Evolutionary conservation across 2,888 invertebrate species (phyloP), one percentile per base, ranked within the genome.

Genomic region (Hetaerina titia): DNA sequence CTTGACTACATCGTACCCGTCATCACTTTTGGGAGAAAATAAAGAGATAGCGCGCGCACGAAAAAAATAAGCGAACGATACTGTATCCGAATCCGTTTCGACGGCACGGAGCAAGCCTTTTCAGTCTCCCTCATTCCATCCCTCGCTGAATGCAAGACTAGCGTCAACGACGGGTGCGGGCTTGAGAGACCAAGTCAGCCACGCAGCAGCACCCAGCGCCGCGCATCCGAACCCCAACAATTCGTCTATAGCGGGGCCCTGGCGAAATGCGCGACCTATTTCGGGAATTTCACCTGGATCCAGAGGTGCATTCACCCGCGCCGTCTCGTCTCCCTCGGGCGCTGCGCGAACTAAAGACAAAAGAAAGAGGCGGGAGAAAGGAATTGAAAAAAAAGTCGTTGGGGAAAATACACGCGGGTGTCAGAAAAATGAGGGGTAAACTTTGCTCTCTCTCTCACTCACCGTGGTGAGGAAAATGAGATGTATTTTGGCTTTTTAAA

Each of bases 271-370:
- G 31, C 81, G 81, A 81, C 81, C 81, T 81, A 81, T 81, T 81
- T 81, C 81, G 81, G 25, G 81, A 81, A 81, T 81, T 81, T 81
- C 81, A 31, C 81, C 25, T 31, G 69, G 69, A 69, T 69, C n/a
- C 69, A 22, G 22, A 22, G 81, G 81, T 81, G 81, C 81, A 81
- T 81, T 81, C 25, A 81, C 81, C 81, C 81, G 81, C 81, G 8
- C 81, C 25, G 13, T 31, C 1, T n/a, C 25, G 6, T 9, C 69
- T 19, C 69, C 81, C 81, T 31, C 22, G 81, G 25, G 81, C n/a
- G 81, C 25, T 19, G 15, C 25, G 81, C 81, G 81, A 31, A 81
- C 25, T 31, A 11, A 31, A 11, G 31, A 81, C 81, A 31, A 25
- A 31, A 31, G 31, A 9, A 25, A 13, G 81, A 0, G 25, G 81